Conservation (phyloP, 2,113 vertebrate genomes). For the Sturnira hondurensis region DNA sequence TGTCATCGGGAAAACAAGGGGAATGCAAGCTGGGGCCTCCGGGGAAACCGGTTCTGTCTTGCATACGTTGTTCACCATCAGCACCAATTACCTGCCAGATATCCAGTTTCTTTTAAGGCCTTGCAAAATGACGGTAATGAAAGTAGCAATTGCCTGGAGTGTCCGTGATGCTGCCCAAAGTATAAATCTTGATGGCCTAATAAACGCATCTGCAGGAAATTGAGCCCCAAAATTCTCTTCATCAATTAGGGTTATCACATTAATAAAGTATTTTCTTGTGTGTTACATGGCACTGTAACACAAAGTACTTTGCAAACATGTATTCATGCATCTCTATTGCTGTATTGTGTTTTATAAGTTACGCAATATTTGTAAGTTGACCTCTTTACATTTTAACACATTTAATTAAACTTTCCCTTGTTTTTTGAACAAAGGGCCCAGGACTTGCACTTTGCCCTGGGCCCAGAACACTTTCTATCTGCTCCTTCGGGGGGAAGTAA, state of each 20-base stretch:
- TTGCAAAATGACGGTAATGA: slow-evolving; percentile 16
- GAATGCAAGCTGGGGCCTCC: background rate
- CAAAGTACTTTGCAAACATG: background rate
- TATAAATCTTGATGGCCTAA: slow-evolving; percentile 25
- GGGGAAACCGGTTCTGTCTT: background rate
- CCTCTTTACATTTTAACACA: background rate
- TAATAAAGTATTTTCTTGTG: background rate
- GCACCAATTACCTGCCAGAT: background rate
- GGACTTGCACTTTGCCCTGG: background rate
- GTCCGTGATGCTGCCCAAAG: background rate
- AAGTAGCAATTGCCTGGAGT: background rate
- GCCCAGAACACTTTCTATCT: background rate
- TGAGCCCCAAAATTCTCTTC: background rate
- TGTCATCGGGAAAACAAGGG: background rate
- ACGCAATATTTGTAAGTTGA: background rate
- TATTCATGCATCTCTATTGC: background rate
- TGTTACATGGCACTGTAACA: background rate
- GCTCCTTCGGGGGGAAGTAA: background rate
- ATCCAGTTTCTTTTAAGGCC: slow-evolving; percentile 1
- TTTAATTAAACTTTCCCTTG: background rate
- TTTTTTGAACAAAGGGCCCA: background rate
- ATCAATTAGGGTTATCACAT: background rate
- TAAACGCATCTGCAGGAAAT: background rate
- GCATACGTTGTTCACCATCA: background rate
- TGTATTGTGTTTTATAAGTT: background rate